Conservation (phyloP, 2,797 vertebrate species). For the Anguilla anguilla region DNA sequence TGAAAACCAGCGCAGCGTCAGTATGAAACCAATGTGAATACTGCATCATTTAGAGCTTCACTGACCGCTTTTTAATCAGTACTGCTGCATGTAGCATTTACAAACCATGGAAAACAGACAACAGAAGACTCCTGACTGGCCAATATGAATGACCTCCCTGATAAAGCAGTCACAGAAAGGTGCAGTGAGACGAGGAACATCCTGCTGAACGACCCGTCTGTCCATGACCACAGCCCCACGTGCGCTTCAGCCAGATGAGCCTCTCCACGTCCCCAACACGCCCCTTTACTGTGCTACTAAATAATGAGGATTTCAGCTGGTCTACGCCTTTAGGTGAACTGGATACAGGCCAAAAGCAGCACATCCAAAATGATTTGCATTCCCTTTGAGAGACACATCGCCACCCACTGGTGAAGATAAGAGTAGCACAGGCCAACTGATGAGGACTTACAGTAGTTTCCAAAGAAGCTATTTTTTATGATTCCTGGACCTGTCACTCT, state of each 20-base stretch:
- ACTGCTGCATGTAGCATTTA: background rate
- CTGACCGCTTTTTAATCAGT: background rate
- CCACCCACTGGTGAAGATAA: background rate
- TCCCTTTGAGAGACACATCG: too few relatives aligned
- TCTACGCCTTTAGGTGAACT: too few relatives aligned
- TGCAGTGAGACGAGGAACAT: background rate
- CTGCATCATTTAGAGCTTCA: background rate
- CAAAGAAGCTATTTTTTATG: background rate
- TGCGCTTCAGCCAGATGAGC: background rate
- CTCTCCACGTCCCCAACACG: too few relatives aligned
- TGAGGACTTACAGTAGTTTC: background rate
- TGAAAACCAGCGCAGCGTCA: constrained; percentile 17
- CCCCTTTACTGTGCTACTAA: background rate
- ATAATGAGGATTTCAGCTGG: background rate
- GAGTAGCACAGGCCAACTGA: background rate
- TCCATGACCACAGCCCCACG: background rate
- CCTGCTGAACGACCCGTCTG: background rate
- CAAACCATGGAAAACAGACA: background rate
- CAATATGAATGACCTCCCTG: background rate
- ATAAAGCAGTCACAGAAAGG: background rate
- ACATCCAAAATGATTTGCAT: too few relatives aligned
- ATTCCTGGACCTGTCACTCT: background rate
- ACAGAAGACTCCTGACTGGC: background rate
- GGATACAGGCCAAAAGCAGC: too few relatives aligned
- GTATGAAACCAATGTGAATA: constrained; percentile 2